These are phyloP conservation scores for Mizuhopecten yessoensis DNA, from an alignment of 1,140 invertebrate species.

Conservation along the genomic window DNA sequence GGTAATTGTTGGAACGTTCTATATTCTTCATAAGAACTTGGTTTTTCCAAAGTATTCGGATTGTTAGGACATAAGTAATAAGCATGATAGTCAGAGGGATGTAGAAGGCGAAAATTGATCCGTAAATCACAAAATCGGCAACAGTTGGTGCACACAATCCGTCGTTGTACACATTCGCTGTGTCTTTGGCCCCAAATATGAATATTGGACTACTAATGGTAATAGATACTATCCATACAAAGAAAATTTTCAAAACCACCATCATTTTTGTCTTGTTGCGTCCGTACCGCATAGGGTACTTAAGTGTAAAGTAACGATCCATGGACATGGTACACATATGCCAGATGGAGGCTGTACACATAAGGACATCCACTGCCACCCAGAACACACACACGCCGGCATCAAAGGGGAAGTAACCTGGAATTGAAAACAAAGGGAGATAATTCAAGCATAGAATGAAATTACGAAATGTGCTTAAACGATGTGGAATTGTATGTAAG, in stretches of 20 bases:
- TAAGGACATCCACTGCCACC: slow-evolving; percentile 96
- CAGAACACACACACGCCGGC: slow-evolving; percentile 95
- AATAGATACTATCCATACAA: slow-evolving; percentile 94
- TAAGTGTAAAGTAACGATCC: slow-evolving; percentile 87
- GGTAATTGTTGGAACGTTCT: slow-evolving; percentile 70
- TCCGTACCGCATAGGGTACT: slow-evolving; percentile 87
- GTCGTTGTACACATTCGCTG: slow-evolving; percentile 81
- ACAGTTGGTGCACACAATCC: slow-evolving; percentile 87
- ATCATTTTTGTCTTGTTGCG: slow-evolving; percentile 93
- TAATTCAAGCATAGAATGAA: no score
- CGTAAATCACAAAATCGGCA: slow-evolving; percentile 92
- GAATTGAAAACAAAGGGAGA: slow-evolving; percentile 76
- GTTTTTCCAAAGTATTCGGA: slow-evolving; percentile 85
- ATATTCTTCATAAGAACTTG: slow-evolving; percentile 76
- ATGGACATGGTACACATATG: slow-evolving; percentile 99
- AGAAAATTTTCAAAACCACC: slow-evolving; percentile 94
- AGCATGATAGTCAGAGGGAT: slow-evolving; percentile 97
- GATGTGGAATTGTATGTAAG: no score
- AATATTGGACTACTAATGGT: slow-evolving; percentile 94
- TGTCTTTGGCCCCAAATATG: slow-evolving; percentile 90
- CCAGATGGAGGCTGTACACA: slow-evolving; percentile 96
- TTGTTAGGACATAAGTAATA: slow-evolving; percentile 95
- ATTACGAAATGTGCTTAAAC: no score
- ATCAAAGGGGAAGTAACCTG: slow-evolving; percentile 96
- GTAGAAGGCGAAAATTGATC: slow-evolving; percentile 97